A percentile compares a stretch with the other conserved stretches of the same genome.
These are phyloP conservation scores for Apistogramma diplotaenia DNA, from an alignment of 2,113 vertebrate genomes.

Conservation along the genomic window DNA sequence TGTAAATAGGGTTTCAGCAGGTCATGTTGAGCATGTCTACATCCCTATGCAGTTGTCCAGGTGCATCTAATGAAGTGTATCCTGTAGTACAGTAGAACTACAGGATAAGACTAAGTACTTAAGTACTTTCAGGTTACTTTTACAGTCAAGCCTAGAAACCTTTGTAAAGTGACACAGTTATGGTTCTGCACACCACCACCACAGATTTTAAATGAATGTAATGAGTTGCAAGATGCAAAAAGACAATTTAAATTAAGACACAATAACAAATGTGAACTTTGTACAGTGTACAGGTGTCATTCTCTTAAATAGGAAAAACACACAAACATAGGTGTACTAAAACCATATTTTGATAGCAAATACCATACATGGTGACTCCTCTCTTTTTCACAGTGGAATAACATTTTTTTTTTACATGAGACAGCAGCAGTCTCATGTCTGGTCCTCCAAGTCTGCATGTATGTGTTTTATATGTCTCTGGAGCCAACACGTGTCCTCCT, in stretches of 20 bases:
- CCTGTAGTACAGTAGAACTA: background rate
- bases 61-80: background rate
- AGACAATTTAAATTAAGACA: background rate
- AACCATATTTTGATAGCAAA: background rate
- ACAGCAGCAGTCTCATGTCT: conserved; percentile 11
- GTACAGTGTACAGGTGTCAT: background rate
- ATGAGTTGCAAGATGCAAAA: background rate
- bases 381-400: conserved; percentile 1
- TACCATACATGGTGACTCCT: background rate
- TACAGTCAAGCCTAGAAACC: background rate
- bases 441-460: background rate
- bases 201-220: background rate
- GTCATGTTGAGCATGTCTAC: background rate
- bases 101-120: background rate
- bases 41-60: background rate
- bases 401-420: conserved; percentile 16
- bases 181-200: background rate
- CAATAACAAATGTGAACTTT: background rate
- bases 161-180: background rate
- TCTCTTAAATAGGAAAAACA: background rate
- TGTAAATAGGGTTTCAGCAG: background rate
- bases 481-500: background rate
- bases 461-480: conserved; percentile 5
- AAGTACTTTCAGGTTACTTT: background rate
- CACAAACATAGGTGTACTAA: background rate